A percentile compares a stretch with the other conserved stretches of the same genome.
Conservation (phyloP, 2,113 vertebrate species). For the Tympanuchus pallidicinctus region DNA sequence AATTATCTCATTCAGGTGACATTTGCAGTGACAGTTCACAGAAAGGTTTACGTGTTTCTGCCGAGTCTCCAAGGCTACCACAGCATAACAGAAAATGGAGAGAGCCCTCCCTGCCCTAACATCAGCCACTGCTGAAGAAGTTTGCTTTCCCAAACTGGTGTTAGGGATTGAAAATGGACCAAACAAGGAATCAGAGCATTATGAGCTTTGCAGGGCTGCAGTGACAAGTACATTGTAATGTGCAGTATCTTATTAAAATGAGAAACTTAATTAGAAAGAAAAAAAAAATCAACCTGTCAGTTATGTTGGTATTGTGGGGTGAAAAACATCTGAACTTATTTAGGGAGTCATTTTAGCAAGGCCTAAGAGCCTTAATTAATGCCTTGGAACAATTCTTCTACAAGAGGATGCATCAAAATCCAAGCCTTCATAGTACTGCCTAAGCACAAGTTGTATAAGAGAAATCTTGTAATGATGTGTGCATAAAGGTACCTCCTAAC, state of each 20-base stretch:
- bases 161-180: not conserved
- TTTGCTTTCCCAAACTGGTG: not conserved
- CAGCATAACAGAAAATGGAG: not conserved
- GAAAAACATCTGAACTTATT: not conserved
- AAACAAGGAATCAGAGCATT: not conserved
- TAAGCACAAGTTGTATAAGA: not conserved
- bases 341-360: not conserved
- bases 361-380: not conserved
- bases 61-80: not conserved
- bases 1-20: not conserved
- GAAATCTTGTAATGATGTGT: not conserved
- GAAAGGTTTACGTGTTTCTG: constrained; percentile 11
- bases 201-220: not conserved
- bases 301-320: not conserved
- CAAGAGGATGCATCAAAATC: not conserved
- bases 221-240: not conserved
- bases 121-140: not conserved
- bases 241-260: not conserved
- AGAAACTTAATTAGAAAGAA: not conserved
- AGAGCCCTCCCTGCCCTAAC: not conserved
- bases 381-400: not conserved
- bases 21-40: not conserved
- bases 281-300: not conserved
- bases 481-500: constrained; percentile 17
- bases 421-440: not conserved